These are phyloP conservation scores for Stegastes partitus DNA, from an alignment of 2,113 vertebrate genomes.

Conservation along the genomic window DNA sequence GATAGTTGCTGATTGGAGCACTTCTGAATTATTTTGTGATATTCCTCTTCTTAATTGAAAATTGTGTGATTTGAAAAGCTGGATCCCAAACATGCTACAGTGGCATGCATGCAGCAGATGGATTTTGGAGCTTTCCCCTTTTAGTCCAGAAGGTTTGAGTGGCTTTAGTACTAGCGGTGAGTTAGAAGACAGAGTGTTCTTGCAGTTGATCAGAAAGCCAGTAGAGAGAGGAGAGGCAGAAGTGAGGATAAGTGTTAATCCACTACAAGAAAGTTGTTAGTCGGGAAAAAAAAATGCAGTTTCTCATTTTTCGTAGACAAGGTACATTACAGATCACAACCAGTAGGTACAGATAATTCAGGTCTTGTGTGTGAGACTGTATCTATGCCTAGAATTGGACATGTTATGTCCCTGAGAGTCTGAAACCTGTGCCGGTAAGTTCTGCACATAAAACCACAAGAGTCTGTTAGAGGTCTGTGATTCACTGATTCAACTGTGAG, in stretches of 20 bases:
- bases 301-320: slow-evolving; percentile 86
- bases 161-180: slow-evolving; percentile 82
- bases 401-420: slow-evolving; percentile 49
- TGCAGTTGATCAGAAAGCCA: slow-evolving; percentile 84
- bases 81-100: slow-evolving; percentile 86
- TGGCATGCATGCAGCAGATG: slow-evolving; percentile 88
- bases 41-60: slow-evolving; percentile 76
- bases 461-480: slow-evolving; percentile 73
- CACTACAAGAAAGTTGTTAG: slow-evolving; percentile 87
- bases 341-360: slow-evolving; percentile 68
- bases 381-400: slow-evolving; percentile 52
- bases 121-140: slow-evolving; percentile 80
- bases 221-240: slow-evolving; percentile 78
- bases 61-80: slow-evolving; percentile 74
- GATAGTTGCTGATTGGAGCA: slow-evolving; percentile 72
- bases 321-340: slow-evolving; percentile 84
- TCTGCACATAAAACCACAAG: slow-evolving; percentile 68
- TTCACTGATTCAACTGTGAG: slow-evolving; percentile 71
- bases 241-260: slow-evolving; percentile 82
- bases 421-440: slow-evolving; percentile 56
- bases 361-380: slow-evolving; percentile 59
- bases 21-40: slow-evolving; percentile 63
- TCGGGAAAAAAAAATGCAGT: slow-evolving; percentile 86
- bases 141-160: slow-evolving; percentile 82
- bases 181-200: slow-evolving; percentile 83